These are phyloP conservation scores for Paragorgia papillata DNA, from an alignment of 92 coral and sea anemone genomes.

Conservation along the genomic window DNA sequence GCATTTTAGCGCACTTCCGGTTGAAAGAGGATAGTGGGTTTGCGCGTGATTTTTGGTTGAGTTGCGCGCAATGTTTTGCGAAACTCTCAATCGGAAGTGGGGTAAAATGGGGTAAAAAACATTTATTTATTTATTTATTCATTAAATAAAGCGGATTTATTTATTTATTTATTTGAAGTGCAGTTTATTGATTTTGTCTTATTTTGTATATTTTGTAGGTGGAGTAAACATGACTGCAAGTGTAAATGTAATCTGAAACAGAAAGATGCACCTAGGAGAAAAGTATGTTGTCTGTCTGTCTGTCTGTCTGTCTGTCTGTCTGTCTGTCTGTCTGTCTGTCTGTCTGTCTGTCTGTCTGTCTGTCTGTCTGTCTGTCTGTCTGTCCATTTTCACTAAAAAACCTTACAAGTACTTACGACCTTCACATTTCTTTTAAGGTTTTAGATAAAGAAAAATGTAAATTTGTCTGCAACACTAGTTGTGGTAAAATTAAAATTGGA, in stretches of 20 bases:
- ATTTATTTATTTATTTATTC: too few species aligned
- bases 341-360: neutral
- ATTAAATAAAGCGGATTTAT: too few species aligned
- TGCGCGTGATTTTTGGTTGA: too few species aligned
- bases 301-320: neutral
- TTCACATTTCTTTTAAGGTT: neutral
- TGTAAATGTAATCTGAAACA: slow-evolving; percentile 14
- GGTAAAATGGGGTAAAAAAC: too few species aligned
- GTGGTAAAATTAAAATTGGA: neutral
- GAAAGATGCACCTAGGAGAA: neutral
- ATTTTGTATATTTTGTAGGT: neutral
- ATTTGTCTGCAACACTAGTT: neutral
- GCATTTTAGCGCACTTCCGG: too few species aligned
- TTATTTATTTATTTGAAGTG: too few species aligned
- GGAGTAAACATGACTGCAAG: neutral
- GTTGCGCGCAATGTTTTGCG: too few species aligned
- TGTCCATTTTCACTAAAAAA: too few species aligned
- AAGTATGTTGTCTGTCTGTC: neutral
- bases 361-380: neutral
- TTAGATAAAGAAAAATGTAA: slow-evolving; percentile 11
- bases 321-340: neutral
- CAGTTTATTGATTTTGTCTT: neutral
- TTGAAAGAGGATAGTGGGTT: too few species aligned
- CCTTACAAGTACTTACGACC: too few species aligned
- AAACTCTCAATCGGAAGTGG: too few species aligned